Evolutionary conservation across 2,888 invertebrate species (phyloP).

Genomic region (Erynnis tages): DNA sequence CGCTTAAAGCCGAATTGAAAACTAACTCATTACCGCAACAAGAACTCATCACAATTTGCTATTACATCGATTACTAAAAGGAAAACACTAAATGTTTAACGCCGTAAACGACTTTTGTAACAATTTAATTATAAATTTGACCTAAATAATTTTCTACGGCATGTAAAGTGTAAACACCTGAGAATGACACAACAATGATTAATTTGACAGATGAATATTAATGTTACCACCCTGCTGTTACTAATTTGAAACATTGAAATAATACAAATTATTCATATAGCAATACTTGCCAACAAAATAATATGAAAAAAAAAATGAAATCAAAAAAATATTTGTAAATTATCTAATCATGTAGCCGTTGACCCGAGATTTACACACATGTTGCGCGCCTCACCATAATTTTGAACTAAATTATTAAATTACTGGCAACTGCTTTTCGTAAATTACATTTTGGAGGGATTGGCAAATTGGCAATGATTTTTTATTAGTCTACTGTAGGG

Average conservation of each 20-base stretch:
- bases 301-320: no score
- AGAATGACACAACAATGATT: constrained; percentile 51
- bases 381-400: no score
- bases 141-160: constrained; percentile 52
- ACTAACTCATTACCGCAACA: constrained; percentile 73
- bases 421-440: no score
- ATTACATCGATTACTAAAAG: constrained; percentile 33
- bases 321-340: no score
- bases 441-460: no score
- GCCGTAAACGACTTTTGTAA: constrained; percentile 10
- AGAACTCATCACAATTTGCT: constrained; percentile 67
- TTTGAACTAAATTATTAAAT: no score
- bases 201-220: constrained; percentile 35
- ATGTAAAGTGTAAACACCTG: constrained; percentile 71
- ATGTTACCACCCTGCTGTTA: constrained; percentile 19
- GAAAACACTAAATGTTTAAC: constrained; percentile 31
- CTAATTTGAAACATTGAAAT: not conserved
- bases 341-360: no score
- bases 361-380: no score
- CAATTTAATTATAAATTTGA: constrained; percentile 52
- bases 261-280: no score
- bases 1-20: constrained; percentile 63
- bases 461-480: no score
- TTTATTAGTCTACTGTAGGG: no score
- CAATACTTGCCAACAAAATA: no score